Evolutionary conservation across 2,113 vertebrate genomes (phyloP).

Genomic region (Gila orcuttii): DNA sequence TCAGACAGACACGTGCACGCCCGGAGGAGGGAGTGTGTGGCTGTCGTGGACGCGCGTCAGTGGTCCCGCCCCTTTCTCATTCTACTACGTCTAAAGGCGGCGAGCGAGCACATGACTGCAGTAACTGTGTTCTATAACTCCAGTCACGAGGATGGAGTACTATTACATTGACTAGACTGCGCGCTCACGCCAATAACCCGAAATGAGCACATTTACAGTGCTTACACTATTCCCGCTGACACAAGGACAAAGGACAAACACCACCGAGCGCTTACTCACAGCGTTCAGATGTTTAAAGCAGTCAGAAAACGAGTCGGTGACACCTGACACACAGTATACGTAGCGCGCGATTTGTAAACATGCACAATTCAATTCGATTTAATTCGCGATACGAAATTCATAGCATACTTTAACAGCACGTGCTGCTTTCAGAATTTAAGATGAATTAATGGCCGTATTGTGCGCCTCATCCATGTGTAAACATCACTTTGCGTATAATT

Average conservation of each 20-base stretch:
- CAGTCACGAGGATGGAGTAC: slow-evolving; percentile 81
- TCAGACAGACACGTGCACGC: slow-evolving; percentile 64
- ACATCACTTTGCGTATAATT: not conserved
- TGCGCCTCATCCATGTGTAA: not conserved
- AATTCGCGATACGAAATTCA: not conserved
- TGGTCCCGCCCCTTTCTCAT: slow-evolving; percentile 62
- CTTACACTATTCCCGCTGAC: slow-evolving; percentile 7
- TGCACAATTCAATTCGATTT: not conserved
- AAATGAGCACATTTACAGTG: not conserved
- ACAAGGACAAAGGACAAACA: slow-evolving; percentile 14
- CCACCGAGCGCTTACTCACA: not conserved
- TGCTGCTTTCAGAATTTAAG: not conserved
- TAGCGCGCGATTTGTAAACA: not conserved
- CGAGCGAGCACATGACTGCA: slow-evolving; percentile 79
- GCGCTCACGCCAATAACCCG: slow-evolving; percentile 32
- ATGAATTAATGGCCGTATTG: not conserved
- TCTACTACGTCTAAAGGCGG: slow-evolving; percentile 68
- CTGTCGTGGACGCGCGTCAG: slow-evolving; percentile 65
- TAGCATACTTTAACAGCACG: not conserved
- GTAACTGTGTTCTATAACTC: slow-evolving; percentile 72
- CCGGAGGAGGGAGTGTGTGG: slow-evolving; percentile 46
- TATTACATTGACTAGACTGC: slow-evolving; percentile 66
- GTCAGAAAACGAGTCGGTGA: not conserved
- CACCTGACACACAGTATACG: not conserved
- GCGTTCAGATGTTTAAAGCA: not conserved